These are phyloP conservation scores for Virgularia gustaviana DNA, from an alignment of 92 coral and sea anemone genomes.

Conservation along the genomic window DNA sequence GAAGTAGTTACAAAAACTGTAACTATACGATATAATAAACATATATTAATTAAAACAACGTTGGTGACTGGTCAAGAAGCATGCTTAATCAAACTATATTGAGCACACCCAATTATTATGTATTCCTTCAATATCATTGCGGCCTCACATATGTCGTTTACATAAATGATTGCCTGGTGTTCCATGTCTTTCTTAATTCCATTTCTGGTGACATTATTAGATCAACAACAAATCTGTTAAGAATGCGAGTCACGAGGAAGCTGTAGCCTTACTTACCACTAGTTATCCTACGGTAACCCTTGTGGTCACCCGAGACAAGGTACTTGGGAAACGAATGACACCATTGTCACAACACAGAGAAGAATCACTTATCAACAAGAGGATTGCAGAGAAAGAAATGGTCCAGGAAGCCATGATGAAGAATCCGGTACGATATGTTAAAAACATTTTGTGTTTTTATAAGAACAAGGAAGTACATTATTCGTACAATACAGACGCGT, in stretches of 20 bases:
- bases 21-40: too few relatives aligned
- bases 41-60: too few relatives aligned
- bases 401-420: background rate
- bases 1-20: too few relatives aligned
- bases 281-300: conserved; percentile 84
- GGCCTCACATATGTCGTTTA: background rate
- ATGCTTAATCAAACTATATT: too few relatives aligned
- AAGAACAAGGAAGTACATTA: background rate
- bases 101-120: background rate
- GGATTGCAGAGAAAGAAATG: conserved; percentile 63
- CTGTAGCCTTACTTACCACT: conserved; percentile 90
- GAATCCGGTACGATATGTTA: background rate
- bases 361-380: conserved; percentile 66
- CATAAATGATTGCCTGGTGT: background rate
- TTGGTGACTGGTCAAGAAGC: too few relatives aligned
- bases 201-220: too few relatives aligned
- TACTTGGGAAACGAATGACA: conserved; percentile 88
- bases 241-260: conserved; percentile 92
- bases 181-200: background rate
- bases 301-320: conserved; percentile 74
- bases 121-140: background rate
- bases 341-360: conserved; percentile 88
- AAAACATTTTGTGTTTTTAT: background rate
- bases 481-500: background rate
- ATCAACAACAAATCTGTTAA: conserved; percentile 87